Evolutionary conservation across 2,113 vertebrate genomes (phyloP).

Genomic region (Benitochromis conjunctus): DNA sequence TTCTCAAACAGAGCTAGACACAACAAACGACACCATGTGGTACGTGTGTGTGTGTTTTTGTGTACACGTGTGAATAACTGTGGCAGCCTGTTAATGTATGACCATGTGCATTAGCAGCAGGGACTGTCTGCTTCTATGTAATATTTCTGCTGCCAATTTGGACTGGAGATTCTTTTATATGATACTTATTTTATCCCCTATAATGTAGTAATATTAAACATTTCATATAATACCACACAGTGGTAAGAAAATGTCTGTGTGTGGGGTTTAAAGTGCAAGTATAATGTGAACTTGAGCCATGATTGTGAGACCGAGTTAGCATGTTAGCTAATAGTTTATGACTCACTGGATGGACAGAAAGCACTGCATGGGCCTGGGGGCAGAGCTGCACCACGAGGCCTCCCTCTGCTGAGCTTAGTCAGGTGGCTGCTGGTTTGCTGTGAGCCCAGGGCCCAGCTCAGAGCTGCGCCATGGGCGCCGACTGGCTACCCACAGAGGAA

Average conservation of each 20-base stretch:
- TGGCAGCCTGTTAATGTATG: neutral
- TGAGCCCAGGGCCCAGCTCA: constrained; percentile 11
- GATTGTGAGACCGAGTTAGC: neutral
- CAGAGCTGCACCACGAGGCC: constrained; percentile 46
- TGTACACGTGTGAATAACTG: neutral
- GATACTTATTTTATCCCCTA: neutral
- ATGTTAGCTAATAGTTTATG: constrained; percentile 37
- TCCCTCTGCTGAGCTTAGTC: constrained; percentile 22
- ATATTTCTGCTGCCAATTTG: neutral
- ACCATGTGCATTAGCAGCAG: neutral
- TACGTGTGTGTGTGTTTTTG: neutral
- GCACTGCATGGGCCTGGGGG: constrained; percentile 43
- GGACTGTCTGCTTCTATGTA: neutral
- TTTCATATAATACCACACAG: neutral
- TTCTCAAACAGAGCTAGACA: neutral
- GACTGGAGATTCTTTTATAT: neutral
- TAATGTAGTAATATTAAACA: neutral
- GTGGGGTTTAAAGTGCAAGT: neutral
- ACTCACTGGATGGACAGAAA: constrained; percentile 44
- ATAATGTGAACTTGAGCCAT: neutral
- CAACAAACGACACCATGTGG: neutral
- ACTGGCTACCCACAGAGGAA: neutral
- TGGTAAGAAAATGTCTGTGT: neutral
- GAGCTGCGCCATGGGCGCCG: constrained; percentile 18
- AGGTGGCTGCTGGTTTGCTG: constrained; percentile 56